Conservation (phyloP, 2,888 invertebrate species). For the Cylindroiulus punctatus region DNA sequence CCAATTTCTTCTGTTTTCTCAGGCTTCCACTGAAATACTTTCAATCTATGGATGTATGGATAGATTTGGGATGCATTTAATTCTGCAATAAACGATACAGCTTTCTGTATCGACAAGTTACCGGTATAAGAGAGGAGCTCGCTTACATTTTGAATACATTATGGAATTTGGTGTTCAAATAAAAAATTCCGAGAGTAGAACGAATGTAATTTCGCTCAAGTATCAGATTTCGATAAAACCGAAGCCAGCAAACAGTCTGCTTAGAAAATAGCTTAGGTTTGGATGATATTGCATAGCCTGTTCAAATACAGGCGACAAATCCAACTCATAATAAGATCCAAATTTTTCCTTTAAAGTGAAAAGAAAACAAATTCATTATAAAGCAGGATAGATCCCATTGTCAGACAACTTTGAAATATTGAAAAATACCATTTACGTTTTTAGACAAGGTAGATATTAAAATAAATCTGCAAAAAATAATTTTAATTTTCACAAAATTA, state of each 20-base stretch:
- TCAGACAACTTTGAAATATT: neutral
- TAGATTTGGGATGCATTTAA: neutral
- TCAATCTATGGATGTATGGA: neutral
- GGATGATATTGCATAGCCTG: neutral
- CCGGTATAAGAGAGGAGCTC: neutral
- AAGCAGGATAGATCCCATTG: neutral
- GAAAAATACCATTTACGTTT: neutral
- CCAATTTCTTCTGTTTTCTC: neutral
- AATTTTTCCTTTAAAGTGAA: neutral
- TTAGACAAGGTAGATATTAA: neutral
- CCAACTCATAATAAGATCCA: neutral
- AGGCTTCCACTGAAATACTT: no score
- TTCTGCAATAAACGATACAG: neutral
- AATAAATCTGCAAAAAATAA: no score
- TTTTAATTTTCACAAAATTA: neutral
- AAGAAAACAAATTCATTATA: neutral
- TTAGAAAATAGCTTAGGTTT: neutral
- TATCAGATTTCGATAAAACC: neutral
- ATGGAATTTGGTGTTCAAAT: neutral
- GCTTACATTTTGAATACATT: constrained; percentile 20
- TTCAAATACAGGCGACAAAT: neutral
- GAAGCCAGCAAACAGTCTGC: neutral
- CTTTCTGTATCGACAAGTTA: neutral
- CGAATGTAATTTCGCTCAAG: constrained; percentile 12
- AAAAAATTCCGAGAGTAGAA: neutral